A percentile compares a stretch with the other conserved stretches of the same genome.
These are phyloP conservation scores for Motacilla alba DNA, from an alignment of 2,113 vertebrate genomes.

Conservation along the genomic window DNA sequence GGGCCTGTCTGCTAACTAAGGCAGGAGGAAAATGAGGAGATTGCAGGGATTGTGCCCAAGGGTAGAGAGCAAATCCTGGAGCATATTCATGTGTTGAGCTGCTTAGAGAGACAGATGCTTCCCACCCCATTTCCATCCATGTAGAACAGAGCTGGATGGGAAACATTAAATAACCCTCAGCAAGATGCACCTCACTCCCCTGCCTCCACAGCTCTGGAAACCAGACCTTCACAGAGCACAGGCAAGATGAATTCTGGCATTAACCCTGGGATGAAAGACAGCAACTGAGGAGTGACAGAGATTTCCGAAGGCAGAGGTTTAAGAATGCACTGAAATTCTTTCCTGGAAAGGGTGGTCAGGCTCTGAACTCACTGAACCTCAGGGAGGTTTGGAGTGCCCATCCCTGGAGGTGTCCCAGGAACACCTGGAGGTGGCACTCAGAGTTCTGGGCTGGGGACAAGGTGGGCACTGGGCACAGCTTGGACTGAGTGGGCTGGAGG, in stretches of 20 bases:
- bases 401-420: neutral
- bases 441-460: neutral
- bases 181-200: neutral
- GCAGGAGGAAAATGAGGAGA: neutral
- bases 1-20: fast-evolving
- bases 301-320: neutral
- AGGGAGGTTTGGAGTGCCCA: neutral
- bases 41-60: neutral
- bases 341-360: neutral
- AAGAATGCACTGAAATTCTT: neutral
- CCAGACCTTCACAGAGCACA: neutral
- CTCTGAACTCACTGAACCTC: neutral
- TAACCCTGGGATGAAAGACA: neutral
- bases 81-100: neutral
- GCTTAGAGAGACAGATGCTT: neutral
- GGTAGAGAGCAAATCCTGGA: neutral
- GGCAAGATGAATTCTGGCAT: neutral
- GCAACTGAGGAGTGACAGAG: neutral
- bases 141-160: neutral
- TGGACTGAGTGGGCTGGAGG: neutral
- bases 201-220: neutral
- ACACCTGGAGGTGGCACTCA: neutral
- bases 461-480: fast-evolving
- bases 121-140: fast-evolving
- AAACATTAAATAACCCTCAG: neutral